Evolutionary conservation across 2,797 vertebrate genomes (phyloP).

Genomic region (Anomalospiza imberbis): DNA sequence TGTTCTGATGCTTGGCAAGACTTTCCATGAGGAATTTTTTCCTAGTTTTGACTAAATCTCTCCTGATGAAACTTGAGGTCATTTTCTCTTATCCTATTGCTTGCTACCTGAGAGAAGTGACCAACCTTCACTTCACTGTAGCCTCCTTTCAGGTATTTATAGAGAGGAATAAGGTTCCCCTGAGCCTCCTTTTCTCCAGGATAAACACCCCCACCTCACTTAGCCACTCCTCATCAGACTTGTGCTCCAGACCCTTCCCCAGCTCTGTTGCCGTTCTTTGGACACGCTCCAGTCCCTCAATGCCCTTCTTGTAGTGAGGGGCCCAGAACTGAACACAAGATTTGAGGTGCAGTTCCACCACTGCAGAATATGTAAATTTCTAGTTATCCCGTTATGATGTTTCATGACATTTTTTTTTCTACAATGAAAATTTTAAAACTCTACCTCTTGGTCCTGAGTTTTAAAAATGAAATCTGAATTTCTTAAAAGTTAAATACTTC

Average conservation of each 20-base stretch:
- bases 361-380: background rate
- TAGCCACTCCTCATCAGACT: accelerated
- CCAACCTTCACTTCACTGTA: accelerated
- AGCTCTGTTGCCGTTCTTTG: accelerated
- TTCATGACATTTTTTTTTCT: background rate
- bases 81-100: background rate
- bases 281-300: accelerated
- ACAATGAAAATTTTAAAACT: background rate
- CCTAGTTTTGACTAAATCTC: background rate
- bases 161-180: accelerated
- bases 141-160: background rate
- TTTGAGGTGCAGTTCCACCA: accelerated
- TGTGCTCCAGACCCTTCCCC: background rate
- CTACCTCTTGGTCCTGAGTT: background rate
- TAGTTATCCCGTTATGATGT: background rate
- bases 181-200: background rate
- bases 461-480: background rate
- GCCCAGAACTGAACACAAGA: accelerated
- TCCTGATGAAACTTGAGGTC: background rate
- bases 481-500: background rate
- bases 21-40: background rate
- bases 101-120: background rate
- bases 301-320: accelerated
- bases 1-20: background rate
- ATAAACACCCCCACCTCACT: accelerated